Base-by-base conservation (phyloP, 1,140 invertebrate species). In the Ceratina australensis region DNA sequence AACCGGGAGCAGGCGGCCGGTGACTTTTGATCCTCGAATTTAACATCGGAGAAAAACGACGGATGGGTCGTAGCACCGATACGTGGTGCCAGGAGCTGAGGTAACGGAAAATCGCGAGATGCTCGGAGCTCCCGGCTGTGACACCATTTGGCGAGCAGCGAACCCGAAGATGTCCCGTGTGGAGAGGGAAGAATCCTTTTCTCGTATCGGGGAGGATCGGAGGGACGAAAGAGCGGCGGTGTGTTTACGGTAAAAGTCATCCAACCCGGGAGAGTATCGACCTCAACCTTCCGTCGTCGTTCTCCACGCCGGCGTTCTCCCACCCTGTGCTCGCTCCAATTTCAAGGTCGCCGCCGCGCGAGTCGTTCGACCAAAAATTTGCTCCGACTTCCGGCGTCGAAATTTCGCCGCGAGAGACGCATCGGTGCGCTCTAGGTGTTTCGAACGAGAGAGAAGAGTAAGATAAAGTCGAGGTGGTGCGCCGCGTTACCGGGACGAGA, bases 211-310 rank as follows among this genome's bases (percentile, higher is more conserved):
- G 26, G 8, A 28, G 20, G 16, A n/a, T 20, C 18, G 47, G 22
- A 16, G 15, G n/a, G 47, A 5, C 24, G 42, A 61, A 15, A 28
- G 42, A 57, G 65, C 47, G 74, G 59, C 68, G 64, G 60, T 60
- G 60, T 78, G 69, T 78, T 78, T 78, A 78, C 76, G 69, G 50
- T 65, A 78, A 78, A 78, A 78, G 69, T 78, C 76, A 72, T 78
- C 76, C 76, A 78, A 78, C 76, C 60, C 76, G 22, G 60, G 68
- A 64, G 76, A 64, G 76, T 72, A 78, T 78, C 76, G 76, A 78
- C 76, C 76, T 78, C 50, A 52, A 71, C 66, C 74, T 71, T 71
- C 57, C 52, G 26, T 18, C 50, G 71, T 56, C 52, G 61, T 50
- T 16, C 56, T 28, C 26, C 24, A 54, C 54, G 1, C 67, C 28